A percentile compares a stretch with the other conserved stretches of the same genome.
Evolutionary conservation across 1,140 invertebrate species (phyloP).

Genomic region (Drosophila subpulchrella): DNA sequence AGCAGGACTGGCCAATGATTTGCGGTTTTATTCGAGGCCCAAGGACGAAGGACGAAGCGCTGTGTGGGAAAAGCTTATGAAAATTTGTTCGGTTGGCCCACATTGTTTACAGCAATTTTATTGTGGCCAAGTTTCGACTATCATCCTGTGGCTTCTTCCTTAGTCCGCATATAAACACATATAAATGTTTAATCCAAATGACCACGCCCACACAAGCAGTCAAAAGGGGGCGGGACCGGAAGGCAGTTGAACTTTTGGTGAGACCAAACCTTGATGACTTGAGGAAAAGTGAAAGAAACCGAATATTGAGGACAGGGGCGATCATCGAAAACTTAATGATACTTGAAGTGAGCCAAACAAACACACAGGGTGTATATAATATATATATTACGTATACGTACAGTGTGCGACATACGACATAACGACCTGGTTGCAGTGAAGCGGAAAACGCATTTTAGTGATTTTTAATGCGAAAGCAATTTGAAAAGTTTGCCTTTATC

Average conservation of each 20-base stretch:
- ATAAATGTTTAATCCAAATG: slow-evolving; percentile 29
- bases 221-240: not conserved
- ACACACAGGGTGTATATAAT: slow-evolving; percentile 15
- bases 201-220: slow-evolving; percentile 8
- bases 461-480: slow-evolving; percentile 77
- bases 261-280: slow-evolving; percentile 55
- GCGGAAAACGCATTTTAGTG: slow-evolving; percentile 69
- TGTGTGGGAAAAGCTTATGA: slow-evolving; percentile 43
- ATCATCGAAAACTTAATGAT: slow-evolving; percentile 56
- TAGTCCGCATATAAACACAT: slow-evolving; percentile 19
- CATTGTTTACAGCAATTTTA: slow-evolving; percentile 67
- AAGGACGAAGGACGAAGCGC: slow-evolving; percentile 1
- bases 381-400: slow-evolving; percentile 7
- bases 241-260: slow-evolving; percentile 38
- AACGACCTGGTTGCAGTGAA: slow-evolving; percentile 38
- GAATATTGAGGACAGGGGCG: slow-evolving; percentile 1
- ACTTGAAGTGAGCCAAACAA: slow-evolving; percentile 53
- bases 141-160: slow-evolving; percentile 50
- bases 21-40: slow-evolving; percentile 39
- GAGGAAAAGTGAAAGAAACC: slow-evolving; percentile 36
- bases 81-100: slow-evolving; percentile 43
- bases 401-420: slow-evolving; percentile 25
- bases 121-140: slow-evolving; percentile 60
- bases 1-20: slow-evolving; percentile 42
- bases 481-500: slow-evolving; percentile 60